phyloP scores from a whole-genome alignment of 2,888 invertebrate species.

The Ethmia dodecea region DNA sequence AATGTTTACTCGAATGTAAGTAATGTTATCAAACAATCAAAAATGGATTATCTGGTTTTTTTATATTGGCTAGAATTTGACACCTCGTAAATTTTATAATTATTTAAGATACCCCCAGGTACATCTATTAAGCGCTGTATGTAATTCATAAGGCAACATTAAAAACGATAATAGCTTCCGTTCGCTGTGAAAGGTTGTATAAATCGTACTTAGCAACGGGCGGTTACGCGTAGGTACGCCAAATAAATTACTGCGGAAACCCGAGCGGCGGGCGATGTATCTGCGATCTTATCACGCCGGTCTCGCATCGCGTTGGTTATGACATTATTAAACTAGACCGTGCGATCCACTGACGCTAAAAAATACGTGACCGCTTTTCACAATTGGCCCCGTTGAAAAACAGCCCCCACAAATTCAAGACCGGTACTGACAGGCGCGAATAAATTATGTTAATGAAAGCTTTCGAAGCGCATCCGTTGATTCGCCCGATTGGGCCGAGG shows the following conservation, averaged over 20 bases:
- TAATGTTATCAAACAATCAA: too few relatives aligned
- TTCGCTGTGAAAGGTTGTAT: too few relatives aligned
- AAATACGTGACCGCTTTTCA: slow-evolving; percentile 72
- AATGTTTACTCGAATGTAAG: too few relatives aligned
- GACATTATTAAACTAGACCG: slow-evolving; percentile 68
- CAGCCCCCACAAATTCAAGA: slow-evolving; percentile 68
- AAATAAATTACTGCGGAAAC: slow-evolving; percentile 63
- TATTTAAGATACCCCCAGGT: too few relatives aligned
- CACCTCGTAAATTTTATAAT: too few relatives aligned
- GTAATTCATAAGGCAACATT: too few relatives aligned
- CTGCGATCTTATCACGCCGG: slow-evolving; percentile 52
- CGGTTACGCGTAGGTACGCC: slow-evolving; percentile 30
- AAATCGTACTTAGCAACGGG: neutral
- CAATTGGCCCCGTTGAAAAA: slow-evolving; percentile 61
- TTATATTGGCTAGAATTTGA: too few relatives aligned
- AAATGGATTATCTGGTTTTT: too few relatives aligned
- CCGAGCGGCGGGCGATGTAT: slow-evolving; percentile 42
- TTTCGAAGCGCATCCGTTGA: slow-evolving; percentile 70
- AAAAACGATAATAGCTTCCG: too few relatives aligned
- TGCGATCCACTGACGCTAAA: slow-evolving; percentile 49
- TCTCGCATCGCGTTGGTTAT: slow-evolving; percentile 52
- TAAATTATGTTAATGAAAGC: slow-evolving; percentile 74
- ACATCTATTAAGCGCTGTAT: too few relatives aligned
- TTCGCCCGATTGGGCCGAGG: slow-evolving; percentile 47
- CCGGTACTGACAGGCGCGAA: slow-evolving; percentile 69